phyloP scores from a whole-genome alignment of 2,113 vertebrate species.

The Protobothrops mucrosquamatus region DNA sequence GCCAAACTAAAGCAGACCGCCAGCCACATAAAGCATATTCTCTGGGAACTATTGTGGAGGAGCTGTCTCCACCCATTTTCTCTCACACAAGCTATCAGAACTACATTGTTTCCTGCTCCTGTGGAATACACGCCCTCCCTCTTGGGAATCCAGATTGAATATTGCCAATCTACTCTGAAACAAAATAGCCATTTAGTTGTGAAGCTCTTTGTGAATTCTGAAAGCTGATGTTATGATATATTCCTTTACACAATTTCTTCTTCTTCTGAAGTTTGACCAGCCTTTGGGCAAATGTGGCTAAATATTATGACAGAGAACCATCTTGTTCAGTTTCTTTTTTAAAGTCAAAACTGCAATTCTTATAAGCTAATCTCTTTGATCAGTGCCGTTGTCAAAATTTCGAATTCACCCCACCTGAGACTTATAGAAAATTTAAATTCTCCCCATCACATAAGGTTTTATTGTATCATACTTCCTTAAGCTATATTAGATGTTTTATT shows the following conservation, averaged over 20 bases:
- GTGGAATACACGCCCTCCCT: not conserved
- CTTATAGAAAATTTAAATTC: slow-evolving; percentile 33
- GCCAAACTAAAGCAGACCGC: not conserved
- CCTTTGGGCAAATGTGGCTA: not conserved
- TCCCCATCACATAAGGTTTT: not conserved
- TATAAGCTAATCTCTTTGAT: slow-evolving; percentile 13
- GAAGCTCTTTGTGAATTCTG: not conserved
- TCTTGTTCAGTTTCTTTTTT: not conserved
- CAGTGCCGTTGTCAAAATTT: slow-evolving; percentile 25
- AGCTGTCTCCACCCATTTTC: not conserved
- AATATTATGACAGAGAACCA: slow-evolving; percentile 1
- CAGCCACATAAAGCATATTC: not conserved
- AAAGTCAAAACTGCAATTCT: not conserved
- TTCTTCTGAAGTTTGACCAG: not conserved
- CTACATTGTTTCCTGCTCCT: not conserved
- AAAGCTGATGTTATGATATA: not conserved
- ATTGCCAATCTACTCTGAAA: not conserved
- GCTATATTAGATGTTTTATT: slow-evolving; percentile 41
- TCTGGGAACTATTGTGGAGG: not conserved
- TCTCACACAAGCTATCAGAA: not conserved
- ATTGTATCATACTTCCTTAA: slow-evolving; percentile 19
- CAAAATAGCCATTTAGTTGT: not conserved
- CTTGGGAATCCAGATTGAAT: not conserved
- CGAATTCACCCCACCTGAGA: slow-evolving; percentile 28
- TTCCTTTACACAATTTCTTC: not conserved